Evolutionary conservation across 2,888 invertebrate species (phyloP), one percentile per base, ranked within the genome.

Genomic region (Byasa hedistus): DNA sequence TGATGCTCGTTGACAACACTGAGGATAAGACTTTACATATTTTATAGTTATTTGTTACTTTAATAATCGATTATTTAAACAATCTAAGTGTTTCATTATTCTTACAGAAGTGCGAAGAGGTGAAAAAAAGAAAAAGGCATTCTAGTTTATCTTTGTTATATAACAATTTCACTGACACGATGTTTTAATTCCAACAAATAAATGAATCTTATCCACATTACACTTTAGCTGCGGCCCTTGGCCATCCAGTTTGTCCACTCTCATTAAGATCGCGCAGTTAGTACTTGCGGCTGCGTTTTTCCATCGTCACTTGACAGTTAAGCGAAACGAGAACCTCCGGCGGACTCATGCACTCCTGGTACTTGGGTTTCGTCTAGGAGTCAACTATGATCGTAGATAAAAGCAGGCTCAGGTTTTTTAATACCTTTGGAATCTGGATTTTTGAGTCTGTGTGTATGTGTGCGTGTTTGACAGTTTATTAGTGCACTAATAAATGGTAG

Each of bases 231-330:
- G 66, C 69, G 78, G 84, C 84, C 86, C 86, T 86, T 79, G 76
- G 75, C 75, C 79, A 82, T 85, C 91, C 89, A 86, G 91, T 91
- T 91, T 90, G 88, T 90, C 90, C 89, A 90, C 87, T 89, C 89
- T 91, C 90, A 90, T 91, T 91, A 90, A 87, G 88, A 89, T 86
- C 79, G 85, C 76, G 77, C 77, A 75, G 75, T 72, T 80, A 76
- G 80, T 83, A 81, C 79, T 82, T 73, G 78, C 76, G 59, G 67
- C 63, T 82, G 83, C 83, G 83, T 89, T 87, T 89, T 88, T 88
- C 83, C 85, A 80, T 81, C 77, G 78, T 75, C 80, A 82, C 79
- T 77, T 77, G 79, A 77, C 77, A 77, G 72, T 72, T 69, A 69
- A 69, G 70, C 72, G 62, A 77, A 74, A 77, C 79, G 78, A 78